Percentiles rank a stretch among this genome's conserved stretches.
phyloP scores from a whole-genome alignment of 2,888 invertebrate genomes.

The Spisula subtruncata region DNA sequence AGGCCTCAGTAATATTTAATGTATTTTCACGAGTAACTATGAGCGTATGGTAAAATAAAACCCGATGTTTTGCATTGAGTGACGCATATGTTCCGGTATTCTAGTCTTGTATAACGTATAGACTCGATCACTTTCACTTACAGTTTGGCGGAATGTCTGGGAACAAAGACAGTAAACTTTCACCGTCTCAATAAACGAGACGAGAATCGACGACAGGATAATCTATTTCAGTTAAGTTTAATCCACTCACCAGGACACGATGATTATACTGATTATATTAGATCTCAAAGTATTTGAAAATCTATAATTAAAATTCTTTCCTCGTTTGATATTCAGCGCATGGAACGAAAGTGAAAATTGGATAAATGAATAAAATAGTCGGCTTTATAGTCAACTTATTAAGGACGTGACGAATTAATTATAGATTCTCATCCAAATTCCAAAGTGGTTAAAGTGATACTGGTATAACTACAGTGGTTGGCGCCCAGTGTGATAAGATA shows the following conservation, averaged over 20 bases:
- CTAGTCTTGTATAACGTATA: not conserved
- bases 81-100: not conserved
- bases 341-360: no score
- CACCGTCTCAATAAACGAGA: not conserved
- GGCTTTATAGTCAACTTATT: no score
- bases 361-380: no score
- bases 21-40: not conserved
- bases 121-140: not conserved
- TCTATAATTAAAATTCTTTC: slow-evolving; percentile 19
- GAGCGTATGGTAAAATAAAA: not conserved
- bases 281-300: slow-evolving; percentile 2
- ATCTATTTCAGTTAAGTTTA: slow-evolving; percentile 3
- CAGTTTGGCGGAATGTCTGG: not conserved
- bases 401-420: no score
- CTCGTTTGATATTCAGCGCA: not conserved
- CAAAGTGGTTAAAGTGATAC: no score
- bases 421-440: no score
- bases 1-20: slow-evolving; percentile 12
- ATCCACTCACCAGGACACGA: not conserved
- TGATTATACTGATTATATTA: slow-evolving; percentile 3
- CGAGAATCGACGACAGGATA: not conserved
- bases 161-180: slow-evolving; percentile 11
- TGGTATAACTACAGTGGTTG: no score
- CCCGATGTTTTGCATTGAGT: not conserved
- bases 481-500: no score